Conservation (phyloP, 2,113 vertebrate genomes). For the Mesembrinibis cayennensis region DNA sequence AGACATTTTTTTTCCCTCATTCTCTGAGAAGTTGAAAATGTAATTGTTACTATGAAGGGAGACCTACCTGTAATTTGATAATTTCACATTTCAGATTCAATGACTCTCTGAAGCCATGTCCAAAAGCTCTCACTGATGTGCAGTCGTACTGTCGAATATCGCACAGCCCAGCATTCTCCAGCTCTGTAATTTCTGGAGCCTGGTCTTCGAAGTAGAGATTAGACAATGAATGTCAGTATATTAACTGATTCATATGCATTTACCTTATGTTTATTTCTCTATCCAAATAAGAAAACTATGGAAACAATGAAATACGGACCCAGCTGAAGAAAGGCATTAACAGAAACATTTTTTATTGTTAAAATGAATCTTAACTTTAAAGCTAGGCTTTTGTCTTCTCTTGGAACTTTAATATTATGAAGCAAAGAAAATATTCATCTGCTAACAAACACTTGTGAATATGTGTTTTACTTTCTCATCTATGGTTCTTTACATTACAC, state of each 20-base stretch:
- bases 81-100: slow-evolving; percentile 87
- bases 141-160: slow-evolving; percentile 80
- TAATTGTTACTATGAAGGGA: neutral
- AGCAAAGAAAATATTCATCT: neutral
- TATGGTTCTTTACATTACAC: neutral
- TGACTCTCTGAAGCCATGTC: slow-evolving; percentile 83
- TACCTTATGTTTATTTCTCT: neutral
- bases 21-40: neutral
- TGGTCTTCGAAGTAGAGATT: slow-evolving; percentile 76
- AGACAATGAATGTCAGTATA: neutral
- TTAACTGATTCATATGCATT: neutral
- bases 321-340: neutral
- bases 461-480: neutral
- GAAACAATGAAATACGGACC: neutral
- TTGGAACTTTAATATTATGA: neutral
- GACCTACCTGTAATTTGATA: slow-evolving; percentile 83
- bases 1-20: neutral
- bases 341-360: neutral
- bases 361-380: neutral
- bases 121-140: slow-evolving; percentile 77
- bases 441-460: neutral
- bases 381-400: neutral
- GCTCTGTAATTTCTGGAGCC: slow-evolving; percentile 82
- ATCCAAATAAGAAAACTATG: neutral
- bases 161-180: slow-evolving; percentile 85